Evolutionary conservation across 1,140 invertebrate genomes (phyloP).

Genomic region (Linepithema humile): DNA sequence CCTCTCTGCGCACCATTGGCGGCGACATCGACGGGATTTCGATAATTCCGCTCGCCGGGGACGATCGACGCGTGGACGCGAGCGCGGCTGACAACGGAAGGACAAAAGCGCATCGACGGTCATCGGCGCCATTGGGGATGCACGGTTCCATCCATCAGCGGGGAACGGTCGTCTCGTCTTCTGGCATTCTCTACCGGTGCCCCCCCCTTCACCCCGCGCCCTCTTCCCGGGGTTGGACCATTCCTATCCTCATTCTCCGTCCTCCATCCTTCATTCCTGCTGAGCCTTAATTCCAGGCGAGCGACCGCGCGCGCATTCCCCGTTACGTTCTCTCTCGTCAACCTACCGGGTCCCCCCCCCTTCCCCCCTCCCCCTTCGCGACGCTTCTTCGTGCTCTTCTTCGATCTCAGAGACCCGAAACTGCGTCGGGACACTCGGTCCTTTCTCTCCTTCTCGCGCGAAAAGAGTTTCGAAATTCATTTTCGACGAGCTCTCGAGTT

Average conservation of each 20-base stretch:
- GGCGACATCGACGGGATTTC: slow-evolving; percentile 41
- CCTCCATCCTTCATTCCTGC: slow-evolving; percentile 70
- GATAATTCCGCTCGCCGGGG: not conserved
- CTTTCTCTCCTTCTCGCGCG: not conserved
- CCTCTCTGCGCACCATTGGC: slow-evolving; percentile 61
- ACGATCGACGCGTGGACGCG: not conserved
- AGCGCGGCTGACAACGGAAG: not conserved
- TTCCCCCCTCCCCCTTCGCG: not conserved
- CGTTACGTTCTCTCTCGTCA: slow-evolving; percentile 62
- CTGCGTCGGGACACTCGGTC: slow-evolving; percentile 1
- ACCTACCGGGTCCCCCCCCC: slow-evolving; percentile 10
- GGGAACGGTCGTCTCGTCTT: slow-evolving; percentile 74
- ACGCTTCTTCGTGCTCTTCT: slow-evolving; percentile 39
- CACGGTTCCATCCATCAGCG: slow-evolving; percentile 76
- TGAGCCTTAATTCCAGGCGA: slow-evolving; percentile 72
- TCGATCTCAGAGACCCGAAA: slow-evolving; percentile 43
- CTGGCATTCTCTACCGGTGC: slow-evolving; percentile 72
- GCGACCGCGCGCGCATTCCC: slow-evolving; percentile 63
- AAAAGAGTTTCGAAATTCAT: slow-evolving; percentile 9
- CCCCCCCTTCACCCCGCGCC: slow-evolving; percentile 52
- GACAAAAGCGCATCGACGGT: slow-evolving; percentile 9
- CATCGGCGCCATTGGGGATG: slow-evolving; percentile 70
- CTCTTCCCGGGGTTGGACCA: slow-evolving; percentile 56
- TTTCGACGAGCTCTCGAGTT: not conserved
- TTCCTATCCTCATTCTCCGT: slow-evolving; percentile 72